Evolutionary conservation across 2,113 vertebrate genomes (phyloP), one percentile per base, ranked within the genome.

Genomic region (Pycnonotus jocosus): DNA sequence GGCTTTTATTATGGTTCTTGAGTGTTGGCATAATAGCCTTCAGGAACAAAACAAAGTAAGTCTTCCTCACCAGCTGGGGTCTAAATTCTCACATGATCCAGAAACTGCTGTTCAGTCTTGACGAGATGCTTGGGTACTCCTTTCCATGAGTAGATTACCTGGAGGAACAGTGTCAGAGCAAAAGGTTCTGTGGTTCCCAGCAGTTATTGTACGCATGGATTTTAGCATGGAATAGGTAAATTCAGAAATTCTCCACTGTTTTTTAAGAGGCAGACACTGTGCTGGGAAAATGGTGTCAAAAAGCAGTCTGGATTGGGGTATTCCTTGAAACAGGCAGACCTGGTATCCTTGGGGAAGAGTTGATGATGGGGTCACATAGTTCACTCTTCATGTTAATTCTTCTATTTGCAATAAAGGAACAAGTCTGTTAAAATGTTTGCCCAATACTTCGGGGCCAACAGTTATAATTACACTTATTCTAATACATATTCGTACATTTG

Each of bases 371-470:
- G 73, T 85, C 94, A 65, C 45, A n/a, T 81, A 87, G 94, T 90
- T 96, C 81, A 70, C 42, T 96, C 83, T 77, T 74, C 7, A 3
- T 88, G 85, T 94, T 93, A 91, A 61, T 88, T 88, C 77, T 81
- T 87, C 81, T 93, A 72, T 94, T 93, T 81, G 77, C 85, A 97
- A 80, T 81, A 77, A 81, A 90, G 35, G 37, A 91, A 72, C 81
- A 72, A 89, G 87, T 83, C 81, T 89, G 42, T 85, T 96, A 91
- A 96, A 95, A 76, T 84, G 88, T 89, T 96, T 88, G 88, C 83
- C 82, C 92, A 72, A 62, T 92, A 86, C 54, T 94, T 92, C 25
- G 61, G 69, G 79, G 65, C 54, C 77, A 66, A 65, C 56, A 80
- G 60, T 93, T 88, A 76, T 81, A 94, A 95, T 88, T 79, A 66